Evolutionary conservation across 2,888 invertebrate species (phyloP).

Genomic region (Calliphora vomitoria): DNA sequence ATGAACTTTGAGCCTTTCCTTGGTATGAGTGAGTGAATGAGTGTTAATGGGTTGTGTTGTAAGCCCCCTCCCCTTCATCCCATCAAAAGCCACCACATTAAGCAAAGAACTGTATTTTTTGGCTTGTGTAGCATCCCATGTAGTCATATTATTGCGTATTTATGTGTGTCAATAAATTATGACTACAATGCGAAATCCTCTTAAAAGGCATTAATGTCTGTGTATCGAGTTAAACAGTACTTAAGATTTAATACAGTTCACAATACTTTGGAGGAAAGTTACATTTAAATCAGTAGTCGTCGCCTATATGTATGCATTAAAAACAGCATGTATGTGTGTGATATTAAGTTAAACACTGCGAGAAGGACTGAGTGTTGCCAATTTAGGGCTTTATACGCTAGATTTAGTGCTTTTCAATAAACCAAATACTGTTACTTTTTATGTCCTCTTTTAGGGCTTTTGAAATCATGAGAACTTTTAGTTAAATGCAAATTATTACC

Average conservation of each 20-base stretch:
- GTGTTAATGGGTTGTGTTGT: constrained; percentile 37
- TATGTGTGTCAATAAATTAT: constrained; percentile 71
- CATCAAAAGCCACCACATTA: background rate
- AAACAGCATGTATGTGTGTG: background rate
- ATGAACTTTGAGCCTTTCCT: background rate
- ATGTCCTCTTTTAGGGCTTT: too few relatives aligned
- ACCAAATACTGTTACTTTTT: too few relatives aligned
- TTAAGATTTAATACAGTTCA: constrained; percentile 69
- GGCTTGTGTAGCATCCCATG: constrained; percentile 35
- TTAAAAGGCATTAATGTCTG: constrained; percentile 72
- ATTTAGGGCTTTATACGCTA: too few relatives aligned
- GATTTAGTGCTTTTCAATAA: too few relatives aligned
- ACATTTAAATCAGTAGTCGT: constrained; percentile 47
- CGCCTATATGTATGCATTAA: constrained; percentile 21
- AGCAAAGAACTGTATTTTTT: constrained; percentile 14
- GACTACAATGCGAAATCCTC: constrained; percentile 69
- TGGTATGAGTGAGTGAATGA: background rate
- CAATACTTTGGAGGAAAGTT: constrained; percentile 48
- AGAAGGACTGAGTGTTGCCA: background rate
- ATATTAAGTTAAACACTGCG: background rate
- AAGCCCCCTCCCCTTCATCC: background rate
- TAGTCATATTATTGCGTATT: constrained; percentile 62
- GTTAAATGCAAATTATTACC: too few relatives aligned
- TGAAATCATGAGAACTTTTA: too few relatives aligned
- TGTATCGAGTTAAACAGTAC: constrained; percentile 70